Percentiles rank a stretch among this genome's conserved stretches.
phyloP scores from a whole-genome alignment of 2,113 vertebrate genomes.

The Petroica traversi region DNA sequence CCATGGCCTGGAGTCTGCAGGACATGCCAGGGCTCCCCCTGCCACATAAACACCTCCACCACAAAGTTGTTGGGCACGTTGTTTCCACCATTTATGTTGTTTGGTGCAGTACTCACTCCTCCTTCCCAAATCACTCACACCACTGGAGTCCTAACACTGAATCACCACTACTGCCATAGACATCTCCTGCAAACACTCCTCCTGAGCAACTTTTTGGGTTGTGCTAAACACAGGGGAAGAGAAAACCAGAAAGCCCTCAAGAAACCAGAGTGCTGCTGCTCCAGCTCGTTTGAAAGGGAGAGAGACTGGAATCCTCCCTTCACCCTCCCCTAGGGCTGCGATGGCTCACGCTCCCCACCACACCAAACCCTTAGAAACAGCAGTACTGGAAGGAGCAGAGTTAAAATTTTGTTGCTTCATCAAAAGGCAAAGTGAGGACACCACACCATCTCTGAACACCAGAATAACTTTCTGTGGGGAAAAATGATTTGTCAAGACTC shows the following conservation, averaged over 20 bases:
- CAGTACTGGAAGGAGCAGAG: not conserved
- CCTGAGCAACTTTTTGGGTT: not conserved
- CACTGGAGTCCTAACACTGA: not conserved
- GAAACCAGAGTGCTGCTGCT: not conserved
- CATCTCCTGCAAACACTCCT: fast-evolving
- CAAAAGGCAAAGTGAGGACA: not conserved
- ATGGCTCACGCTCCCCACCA: fast-evolving
- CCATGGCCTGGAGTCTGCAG: not conserved
- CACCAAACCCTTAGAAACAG: not conserved
- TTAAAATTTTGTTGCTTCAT: not conserved
- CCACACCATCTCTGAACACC: not conserved
- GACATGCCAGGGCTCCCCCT: not conserved
- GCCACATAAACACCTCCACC: not conserved
- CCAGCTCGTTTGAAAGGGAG: not conserved
- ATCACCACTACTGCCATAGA: not conserved
- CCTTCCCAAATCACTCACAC: not conserved
- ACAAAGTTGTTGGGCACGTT: fast-evolving
- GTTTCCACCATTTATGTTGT: not conserved
- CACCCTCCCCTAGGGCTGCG: fast-evolving
- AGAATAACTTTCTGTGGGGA: not conserved
- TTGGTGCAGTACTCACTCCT: not conserved
- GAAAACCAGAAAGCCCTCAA: not conserved
- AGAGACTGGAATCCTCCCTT: not conserved
- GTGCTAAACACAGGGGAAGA: not conserved
- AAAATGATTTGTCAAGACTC: not conserved